A percentile compares a stretch with the other conserved stretches of the same genome.
Evolutionary conservation across 2,888 invertebrate genomes (phyloP).

Genomic region (Himalopsyche tibetana): DNA sequence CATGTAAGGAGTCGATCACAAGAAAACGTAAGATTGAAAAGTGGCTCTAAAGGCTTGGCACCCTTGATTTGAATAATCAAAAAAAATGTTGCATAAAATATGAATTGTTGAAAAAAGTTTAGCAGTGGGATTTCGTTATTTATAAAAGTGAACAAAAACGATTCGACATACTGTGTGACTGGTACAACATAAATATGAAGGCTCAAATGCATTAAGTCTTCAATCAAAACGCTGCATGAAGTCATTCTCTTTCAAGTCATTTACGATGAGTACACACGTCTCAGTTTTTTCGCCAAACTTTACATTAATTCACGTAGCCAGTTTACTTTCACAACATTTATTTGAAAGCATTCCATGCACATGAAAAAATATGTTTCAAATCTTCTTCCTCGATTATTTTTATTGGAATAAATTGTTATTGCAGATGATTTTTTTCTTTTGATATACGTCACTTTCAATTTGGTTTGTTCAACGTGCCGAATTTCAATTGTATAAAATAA

Average conservation of each 20-base stretch:
- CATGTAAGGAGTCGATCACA: too few relatives aligned
- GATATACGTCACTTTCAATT: too few relatives aligned
- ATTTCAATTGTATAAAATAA: too few relatives aligned
- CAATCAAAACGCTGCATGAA: conserved; percentile 31
- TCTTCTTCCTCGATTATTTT: conserved; percentile 27
- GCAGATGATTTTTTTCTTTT: too few relatives aligned
- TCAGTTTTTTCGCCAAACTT: background rate
- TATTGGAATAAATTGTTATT: background rate
- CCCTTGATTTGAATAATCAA: too few relatives aligned
- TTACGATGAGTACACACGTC: conserved; percentile 5
- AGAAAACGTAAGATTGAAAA: too few relatives aligned
- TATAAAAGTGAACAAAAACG: background rate
- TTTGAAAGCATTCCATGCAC: conserved; percentile 17
- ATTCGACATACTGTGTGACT: background rate
- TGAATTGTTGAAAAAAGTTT: too few relatives aligned
- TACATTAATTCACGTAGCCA: conserved; percentile 13
- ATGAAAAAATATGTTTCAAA: conserved; percentile 19
- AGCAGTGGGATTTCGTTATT: background rate
- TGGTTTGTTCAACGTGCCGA: too few relatives aligned
- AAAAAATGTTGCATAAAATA: too few relatives aligned
- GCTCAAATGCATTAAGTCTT: conserved; percentile 36
- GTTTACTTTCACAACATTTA: conserved; percentile 13
- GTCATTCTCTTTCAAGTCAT: conserved; percentile 32
- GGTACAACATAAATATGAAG: background rate
- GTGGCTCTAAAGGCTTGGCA: too few relatives aligned